phyloP scores from a whole-genome alignment of 2,113 vertebrate species.

The Monarcha castaneiventris region DNA sequence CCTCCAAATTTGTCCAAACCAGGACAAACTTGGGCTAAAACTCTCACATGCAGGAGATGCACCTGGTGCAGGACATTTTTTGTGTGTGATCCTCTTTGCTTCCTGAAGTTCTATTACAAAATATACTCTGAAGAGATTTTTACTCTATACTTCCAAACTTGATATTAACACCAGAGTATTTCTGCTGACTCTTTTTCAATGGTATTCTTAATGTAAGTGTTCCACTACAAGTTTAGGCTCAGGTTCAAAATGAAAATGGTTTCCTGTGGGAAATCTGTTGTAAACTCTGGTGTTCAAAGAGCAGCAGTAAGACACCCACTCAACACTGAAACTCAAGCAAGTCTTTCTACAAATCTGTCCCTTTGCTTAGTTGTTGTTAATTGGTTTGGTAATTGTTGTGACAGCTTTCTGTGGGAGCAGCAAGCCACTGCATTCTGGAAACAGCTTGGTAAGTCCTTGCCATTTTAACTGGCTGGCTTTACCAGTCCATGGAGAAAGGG shows the following conservation, averaged over 20 bases:
- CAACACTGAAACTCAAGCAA: not conserved
- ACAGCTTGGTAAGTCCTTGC: not conserved
- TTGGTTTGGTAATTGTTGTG: constrained; percentile 15
- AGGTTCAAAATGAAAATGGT: not conserved
- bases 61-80: not conserved
- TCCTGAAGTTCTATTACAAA: not conserved
- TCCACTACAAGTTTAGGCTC: not conserved
- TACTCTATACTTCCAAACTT: not conserved
- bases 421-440: not conserved
- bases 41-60: not conserved
- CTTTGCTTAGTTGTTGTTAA: not conserved
- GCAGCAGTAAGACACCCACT: not conserved
- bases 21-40: not conserved
- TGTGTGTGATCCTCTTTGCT: not conserved
- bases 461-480: not conserved
- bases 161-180: not conserved
- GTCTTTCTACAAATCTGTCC: not conserved
- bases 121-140: not conserved
- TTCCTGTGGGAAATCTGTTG: not conserved
- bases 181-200: not conserved
- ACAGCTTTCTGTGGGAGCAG: not conserved
- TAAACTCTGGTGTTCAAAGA: constrained; percentile 3
- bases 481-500: not conserved
- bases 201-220: not conserved
- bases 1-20: too few species aligned